A percentile compares a stretch with the other conserved stretches of the same genome.
phyloP scores from a whole-genome alignment of 2,113 vertebrate species.

The Syngnathus scovelli region DNA sequence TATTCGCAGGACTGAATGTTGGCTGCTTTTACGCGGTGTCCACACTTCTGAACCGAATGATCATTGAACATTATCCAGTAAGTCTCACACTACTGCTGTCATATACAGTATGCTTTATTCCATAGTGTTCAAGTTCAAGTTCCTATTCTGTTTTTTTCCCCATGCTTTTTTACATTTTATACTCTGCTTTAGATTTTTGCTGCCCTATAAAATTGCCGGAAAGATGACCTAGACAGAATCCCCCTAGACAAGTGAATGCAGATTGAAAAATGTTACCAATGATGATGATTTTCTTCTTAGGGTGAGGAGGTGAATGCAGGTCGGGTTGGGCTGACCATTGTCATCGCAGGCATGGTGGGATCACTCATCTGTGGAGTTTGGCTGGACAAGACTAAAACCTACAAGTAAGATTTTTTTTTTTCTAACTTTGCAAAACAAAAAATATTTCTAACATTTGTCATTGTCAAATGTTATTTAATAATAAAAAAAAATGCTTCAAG shows the following conservation, averaged over 20 bases:
- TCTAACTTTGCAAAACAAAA: background rate
- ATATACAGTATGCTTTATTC: background rate
- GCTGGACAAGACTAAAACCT: slow-evolving; percentile 93
- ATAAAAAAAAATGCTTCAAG: background rate
- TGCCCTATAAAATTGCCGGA: background rate
- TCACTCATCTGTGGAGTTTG: slow-evolving; percentile 90
- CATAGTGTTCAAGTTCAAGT: background rate
- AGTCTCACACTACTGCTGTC: slow-evolving; percentile 48
- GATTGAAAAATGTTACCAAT: slow-evolving; percentile 4
- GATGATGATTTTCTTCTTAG: slow-evolving; percentile 64
- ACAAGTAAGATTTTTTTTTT: slow-evolving; percentile 79
- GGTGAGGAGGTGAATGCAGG: slow-evolving; percentile 93
- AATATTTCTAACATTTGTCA: background rate
- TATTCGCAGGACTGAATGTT: slow-evolving; percentile 82
- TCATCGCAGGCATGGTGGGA: slow-evolving; percentile 85
- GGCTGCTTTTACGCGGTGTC: slow-evolving; percentile 90
- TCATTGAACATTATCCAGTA: slow-evolving; percentile 85
- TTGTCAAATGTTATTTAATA: background rate
- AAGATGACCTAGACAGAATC: slow-evolving; percentile 8
- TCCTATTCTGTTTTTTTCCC: background rate
- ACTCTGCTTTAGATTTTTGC: slow-evolving; percentile 1
- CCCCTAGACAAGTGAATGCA: slow-evolving; percentile 10
- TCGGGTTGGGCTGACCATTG: slow-evolving; percentile 89
- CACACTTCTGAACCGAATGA: slow-evolving; percentile 89
- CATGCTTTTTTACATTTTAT: background rate